Evolutionary conservation across 1,140 invertebrate species (phyloP).

Genomic region (Caligus rogercresseyi): DNA sequence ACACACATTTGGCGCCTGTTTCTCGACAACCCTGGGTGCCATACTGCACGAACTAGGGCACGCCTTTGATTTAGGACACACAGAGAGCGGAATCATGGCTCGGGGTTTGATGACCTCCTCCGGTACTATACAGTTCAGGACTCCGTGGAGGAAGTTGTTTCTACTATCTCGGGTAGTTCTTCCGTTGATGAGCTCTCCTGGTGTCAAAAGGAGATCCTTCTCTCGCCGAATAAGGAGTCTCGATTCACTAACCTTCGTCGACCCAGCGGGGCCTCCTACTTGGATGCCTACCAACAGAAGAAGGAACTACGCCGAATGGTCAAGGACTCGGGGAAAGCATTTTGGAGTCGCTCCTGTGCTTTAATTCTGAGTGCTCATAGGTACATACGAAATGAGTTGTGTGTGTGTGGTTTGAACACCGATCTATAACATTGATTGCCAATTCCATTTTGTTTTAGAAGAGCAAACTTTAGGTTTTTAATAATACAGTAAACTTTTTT

Average conservation of each 20-base stretch:
- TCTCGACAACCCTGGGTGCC: constrained; percentile 77
- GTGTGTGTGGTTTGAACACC: no score
- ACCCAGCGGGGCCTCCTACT: not conserved
- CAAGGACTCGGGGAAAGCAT: constrained; percentile 6
- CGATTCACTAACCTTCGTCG: not conserved
- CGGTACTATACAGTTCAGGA: constrained; percentile 40
- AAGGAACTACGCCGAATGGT: constrained; percentile 1
- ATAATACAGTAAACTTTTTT: no score
- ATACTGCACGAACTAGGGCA: constrained; percentile 84
- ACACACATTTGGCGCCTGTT: constrained; percentile 64
- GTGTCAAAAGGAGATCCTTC: not conserved
- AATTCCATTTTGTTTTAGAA: no score
- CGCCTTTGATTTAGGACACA: constrained; percentile 82
- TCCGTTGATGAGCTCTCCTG: not conserved
- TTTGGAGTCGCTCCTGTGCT: constrained; percentile 9
- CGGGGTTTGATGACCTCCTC: constrained; percentile 75
- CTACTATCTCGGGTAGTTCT: not conserved
- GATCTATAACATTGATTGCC: no score
- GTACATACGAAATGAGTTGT: no score
- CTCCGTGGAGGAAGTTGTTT: not conserved
- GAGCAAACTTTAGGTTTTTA: no score
- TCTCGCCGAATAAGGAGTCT: not conserved
- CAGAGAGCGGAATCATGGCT: constrained; percentile 76
- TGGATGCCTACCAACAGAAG: not conserved
- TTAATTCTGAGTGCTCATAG: constrained; percentile 7